Conservation (phyloP, 2,888 invertebrate genomes). For the Leucophenga maculata region DNA sequence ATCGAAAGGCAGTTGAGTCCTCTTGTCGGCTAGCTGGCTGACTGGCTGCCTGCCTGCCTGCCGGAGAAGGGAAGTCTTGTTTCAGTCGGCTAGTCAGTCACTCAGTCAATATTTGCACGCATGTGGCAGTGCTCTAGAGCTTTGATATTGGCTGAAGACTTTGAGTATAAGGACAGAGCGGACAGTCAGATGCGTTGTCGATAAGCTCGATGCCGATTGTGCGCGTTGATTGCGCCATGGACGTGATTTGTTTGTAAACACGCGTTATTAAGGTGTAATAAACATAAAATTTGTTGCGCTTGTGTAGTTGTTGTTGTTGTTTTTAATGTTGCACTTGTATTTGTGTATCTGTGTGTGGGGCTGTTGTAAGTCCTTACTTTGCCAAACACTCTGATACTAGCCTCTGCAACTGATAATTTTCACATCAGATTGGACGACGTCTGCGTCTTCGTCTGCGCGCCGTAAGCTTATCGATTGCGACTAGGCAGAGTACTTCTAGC, state of each 20-base stretch:
- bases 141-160: background rate
- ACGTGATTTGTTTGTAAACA: slow-evolving; percentile 69
- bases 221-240: slow-evolving; percentile 65
- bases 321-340: slow-evolving; percentile 11
- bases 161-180: background rate
- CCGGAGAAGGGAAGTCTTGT: too few species aligned
- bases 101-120: slow-evolving; percentile 20
- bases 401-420: slow-evolving; percentile 42
- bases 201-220: slow-evolving; percentile 52
- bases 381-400: background rate
- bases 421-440: slow-evolving; percentile 27
- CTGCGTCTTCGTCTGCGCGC: slow-evolving; percentile 33
- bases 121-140: background rate
- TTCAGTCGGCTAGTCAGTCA: slow-evolving; percentile 18
- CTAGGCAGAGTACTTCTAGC: too few species aligned
- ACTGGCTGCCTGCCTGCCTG: too few species aligned
- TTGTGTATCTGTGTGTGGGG: background rate
- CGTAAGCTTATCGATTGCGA: slow-evolving; percentile 4
- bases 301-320: slow-evolving; percentile 9
- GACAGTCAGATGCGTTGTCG: slow-evolving; percentile 8
- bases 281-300: slow-evolving; percentile 68
- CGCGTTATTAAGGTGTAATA: slow-evolving; percentile 69
- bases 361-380: background rate
- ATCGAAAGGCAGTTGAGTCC: background rate
- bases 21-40: background rate